Conservation (phyloP, 2,888 invertebrate species). For the Chironomus riparius region DNA sequence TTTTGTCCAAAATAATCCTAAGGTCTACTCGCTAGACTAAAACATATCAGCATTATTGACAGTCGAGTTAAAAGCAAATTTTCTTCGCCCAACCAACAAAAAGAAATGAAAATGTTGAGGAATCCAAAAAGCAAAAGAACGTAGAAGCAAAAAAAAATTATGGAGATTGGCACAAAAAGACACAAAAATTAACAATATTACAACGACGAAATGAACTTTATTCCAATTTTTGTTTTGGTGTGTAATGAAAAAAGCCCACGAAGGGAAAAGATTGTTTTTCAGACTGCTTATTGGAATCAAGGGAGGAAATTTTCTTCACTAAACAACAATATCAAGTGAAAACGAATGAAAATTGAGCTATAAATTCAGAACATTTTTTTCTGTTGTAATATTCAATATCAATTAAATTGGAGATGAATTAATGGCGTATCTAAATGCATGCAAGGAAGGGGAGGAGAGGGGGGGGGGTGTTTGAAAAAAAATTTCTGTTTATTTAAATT, state of each 20-base stretch:
- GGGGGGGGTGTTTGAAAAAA: no score
- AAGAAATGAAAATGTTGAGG: no score
- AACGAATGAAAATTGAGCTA: neutral
- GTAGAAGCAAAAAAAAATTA: neutral
- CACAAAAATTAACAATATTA: slow-evolving; percentile 24
- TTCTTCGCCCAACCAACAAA: neutral
- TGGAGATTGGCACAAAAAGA: slow-evolving; percentile 27
- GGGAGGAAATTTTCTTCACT: no score
- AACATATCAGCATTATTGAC: neutral
- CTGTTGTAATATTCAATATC: no score
- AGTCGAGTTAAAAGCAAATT: neutral
- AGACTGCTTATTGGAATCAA: neutral
- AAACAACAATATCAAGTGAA: neutral
- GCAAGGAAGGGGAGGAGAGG: no score
- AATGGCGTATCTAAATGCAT: no score
- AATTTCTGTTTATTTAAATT: no score
- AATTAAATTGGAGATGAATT: no score
- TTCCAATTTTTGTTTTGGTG: neutral
- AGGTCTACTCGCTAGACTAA: neutral
- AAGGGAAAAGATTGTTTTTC: neutral
- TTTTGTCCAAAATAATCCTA: neutral
- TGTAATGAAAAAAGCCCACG: neutral
- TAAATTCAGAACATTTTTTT: no score
- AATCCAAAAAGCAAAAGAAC: neutral
- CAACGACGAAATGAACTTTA: slow-evolving; percentile 17